Conservation (phyloP, 2,797 vertebrate genomes). For the Coregonus ussuriensis region DNA sequence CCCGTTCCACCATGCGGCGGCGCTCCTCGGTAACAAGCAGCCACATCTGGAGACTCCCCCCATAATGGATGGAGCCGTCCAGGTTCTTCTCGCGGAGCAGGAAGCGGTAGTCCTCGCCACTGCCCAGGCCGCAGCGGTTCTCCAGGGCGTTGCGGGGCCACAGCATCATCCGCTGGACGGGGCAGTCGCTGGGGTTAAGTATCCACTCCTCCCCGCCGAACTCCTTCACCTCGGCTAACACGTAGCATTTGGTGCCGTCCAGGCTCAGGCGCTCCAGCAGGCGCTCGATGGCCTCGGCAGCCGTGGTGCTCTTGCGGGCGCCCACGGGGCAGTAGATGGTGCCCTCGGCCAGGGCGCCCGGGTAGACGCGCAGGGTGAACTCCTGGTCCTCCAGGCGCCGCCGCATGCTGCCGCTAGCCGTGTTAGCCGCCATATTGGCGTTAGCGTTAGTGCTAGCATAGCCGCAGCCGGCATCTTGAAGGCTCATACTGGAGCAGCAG, state of each 20-base stretch:
- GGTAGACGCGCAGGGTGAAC: conserved; percentile 89
- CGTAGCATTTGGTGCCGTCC: conserved; percentile 91
- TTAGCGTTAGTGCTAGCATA: conserved; percentile 56
- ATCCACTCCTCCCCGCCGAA: conserved; percentile 99
- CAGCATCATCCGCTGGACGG: conserved; percentile 95
- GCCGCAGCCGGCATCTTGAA: conserved; percentile 90
- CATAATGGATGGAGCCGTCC: conserved; percentile 93
- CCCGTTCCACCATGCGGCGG: conserved; percentile 88
- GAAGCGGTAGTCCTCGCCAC: conserved; percentile 93
- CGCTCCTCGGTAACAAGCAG: conserved; percentile 90
- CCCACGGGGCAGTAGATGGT: conserved; percentile 93
- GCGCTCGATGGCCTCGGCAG: conserved; percentile 92
- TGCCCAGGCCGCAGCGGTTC: conserved; percentile 80
- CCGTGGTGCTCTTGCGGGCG: conserved; percentile 89
- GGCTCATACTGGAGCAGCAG: conserved; percentile 90
- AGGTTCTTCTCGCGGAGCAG: conserved; percentile 94
- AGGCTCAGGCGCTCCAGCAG: conserved; percentile 87
- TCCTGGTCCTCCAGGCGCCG: conserved; percentile 95
- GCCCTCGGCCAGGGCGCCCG: conserved; percentile 89
- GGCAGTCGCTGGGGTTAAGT: conserved; percentile 94
- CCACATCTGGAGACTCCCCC: conserved; percentile 93
- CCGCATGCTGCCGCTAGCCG: conserved; percentile 77
- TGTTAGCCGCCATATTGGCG: conserved; percentile 29
- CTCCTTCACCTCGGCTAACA: conserved; percentile 95
- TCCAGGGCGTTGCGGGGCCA: conserved; percentile 94